phyloP scores from a whole-genome alignment of 1,140 invertebrate species.

The Stegodyphus dumicola region DNA sequence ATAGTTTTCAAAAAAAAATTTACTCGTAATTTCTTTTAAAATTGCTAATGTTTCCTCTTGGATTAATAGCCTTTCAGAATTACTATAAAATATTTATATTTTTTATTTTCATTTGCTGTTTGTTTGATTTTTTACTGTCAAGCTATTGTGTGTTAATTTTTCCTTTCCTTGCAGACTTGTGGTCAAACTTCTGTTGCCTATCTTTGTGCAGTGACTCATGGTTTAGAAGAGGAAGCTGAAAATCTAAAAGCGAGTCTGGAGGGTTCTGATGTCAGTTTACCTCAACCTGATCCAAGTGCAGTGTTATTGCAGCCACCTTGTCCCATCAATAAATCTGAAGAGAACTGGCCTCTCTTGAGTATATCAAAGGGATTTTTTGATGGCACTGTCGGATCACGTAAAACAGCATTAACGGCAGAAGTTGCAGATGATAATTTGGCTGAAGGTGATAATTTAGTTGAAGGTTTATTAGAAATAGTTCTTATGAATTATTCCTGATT shows the following conservation, averaged over 20 bases:
- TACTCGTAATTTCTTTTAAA: no score
- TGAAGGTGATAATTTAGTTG: conserved; percentile 40
- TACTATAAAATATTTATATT: no score
- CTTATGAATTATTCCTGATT: no score
- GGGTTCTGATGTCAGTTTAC: conserved; percentile 74
- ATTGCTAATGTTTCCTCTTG: no score
- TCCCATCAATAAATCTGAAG: conserved; percentile 87
- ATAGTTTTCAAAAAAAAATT: no score
- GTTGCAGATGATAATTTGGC: conserved; percentile 55
- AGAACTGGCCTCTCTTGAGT: conserved; percentile 96
- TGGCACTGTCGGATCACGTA: conserved; percentile 59
- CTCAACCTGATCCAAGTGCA: conserved; percentile 83
- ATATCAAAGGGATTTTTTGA: conserved; percentile 79
- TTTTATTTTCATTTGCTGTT: no score
- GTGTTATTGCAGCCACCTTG: conserved; percentile 85
- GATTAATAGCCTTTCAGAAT: no score
- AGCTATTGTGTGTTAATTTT: no score
- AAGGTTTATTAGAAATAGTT: no score
- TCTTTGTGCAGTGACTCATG: conserved; percentile 94
- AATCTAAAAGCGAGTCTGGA: conserved; percentile 77
- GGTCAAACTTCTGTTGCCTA: conserved; percentile 84
- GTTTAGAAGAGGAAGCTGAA: conserved; percentile 83
- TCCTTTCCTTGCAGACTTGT: conserved; percentile 69
- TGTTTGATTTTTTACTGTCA: no score
- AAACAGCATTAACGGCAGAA: conserved; percentile 56